Evolutionary conservation across 2,113 vertebrate species (phyloP).

Genomic region (Zonotrichia leucophrys): DNA sequence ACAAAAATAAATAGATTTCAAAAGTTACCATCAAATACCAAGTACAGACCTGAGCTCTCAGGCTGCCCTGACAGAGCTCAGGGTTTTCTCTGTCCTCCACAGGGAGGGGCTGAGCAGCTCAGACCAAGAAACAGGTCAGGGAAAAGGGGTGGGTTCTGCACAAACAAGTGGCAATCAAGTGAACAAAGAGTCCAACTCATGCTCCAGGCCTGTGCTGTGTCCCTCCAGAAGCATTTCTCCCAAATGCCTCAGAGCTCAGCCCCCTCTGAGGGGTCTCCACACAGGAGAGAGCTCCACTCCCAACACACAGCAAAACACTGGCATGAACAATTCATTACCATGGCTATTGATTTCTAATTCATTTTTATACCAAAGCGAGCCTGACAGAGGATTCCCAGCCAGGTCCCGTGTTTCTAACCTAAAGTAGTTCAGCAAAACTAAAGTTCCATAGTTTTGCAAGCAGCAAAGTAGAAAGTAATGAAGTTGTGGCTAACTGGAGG

Average conservation of each 20-base stretch:
- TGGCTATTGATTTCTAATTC: slow-evolving; percentile 63
- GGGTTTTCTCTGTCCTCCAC: not conserved
- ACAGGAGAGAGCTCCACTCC: not conserved
- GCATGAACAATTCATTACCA: slow-evolving; percentile 10
- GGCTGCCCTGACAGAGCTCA: not conserved
- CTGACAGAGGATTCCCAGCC: not conserved
- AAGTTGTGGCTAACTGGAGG: slow-evolving; percentile 38
- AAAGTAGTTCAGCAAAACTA: slow-evolving; percentile 53
- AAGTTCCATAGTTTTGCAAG: slow-evolving; percentile 56
- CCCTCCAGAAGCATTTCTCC: not conserved
- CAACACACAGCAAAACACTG: not conserved
- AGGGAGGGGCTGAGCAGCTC: not conserved
- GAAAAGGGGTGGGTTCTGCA: not conserved
- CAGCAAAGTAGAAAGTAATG: slow-evolving; percentile 51
- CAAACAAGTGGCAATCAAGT: not conserved
- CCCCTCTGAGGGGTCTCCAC: not conserved
- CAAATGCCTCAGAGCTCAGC: not conserved
- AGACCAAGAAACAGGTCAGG: not conserved
- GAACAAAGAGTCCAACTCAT: not conserved
- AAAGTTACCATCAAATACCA: not conserved
- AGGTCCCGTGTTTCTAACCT: not conserved
- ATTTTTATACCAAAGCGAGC: not conserved
- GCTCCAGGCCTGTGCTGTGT: not conserved
- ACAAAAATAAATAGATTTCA: not conserved
- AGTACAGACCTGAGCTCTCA: not conserved